phyloP scores from a whole-genome alignment of 2,888 invertebrate species.

The Agriopis leucophaearia region DNA sequence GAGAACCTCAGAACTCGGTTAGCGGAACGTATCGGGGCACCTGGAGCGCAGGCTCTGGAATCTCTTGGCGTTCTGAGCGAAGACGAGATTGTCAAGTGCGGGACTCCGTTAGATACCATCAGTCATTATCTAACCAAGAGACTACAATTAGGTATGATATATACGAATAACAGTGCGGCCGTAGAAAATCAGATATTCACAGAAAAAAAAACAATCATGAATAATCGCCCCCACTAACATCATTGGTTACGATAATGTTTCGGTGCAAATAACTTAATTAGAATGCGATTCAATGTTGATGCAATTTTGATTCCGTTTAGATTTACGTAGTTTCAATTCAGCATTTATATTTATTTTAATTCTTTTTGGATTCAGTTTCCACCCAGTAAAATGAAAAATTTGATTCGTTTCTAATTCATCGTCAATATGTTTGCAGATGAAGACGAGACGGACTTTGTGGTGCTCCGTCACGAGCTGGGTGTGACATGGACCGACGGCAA shows the following conservation, averaged over 20 bases:
- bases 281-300: neutral
- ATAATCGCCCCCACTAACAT: too few relatives aligned
- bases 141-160: constrained; percentile 89
- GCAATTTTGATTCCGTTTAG: neutral
- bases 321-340: neutral
- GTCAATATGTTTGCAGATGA: constrained; percentile 66
- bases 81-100: constrained; percentile 91
- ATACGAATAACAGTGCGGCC: too few relatives aligned
- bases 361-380: neutral
- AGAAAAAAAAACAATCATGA: too few relatives aligned
- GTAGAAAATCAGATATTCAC: too few relatives aligned
- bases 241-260: too few relatives aligned
- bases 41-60: constrained; percentile 92
- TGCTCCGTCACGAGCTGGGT: constrained; percentile 96
- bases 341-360: neutral
- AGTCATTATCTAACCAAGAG: constrained; percentile 95
- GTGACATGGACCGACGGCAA: constrained; percentile 96
- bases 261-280: too few relatives aligned
- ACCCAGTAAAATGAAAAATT: neutral
- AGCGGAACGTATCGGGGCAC: constrained; percentile 91
- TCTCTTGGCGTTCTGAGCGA: constrained; percentile 96
- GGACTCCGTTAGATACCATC: constrained; percentile 96
- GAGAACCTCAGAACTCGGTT: constrained; percentile 96
- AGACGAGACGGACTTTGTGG: constrained; percentile 96
- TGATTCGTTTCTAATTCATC: neutral